phyloP scores from a whole-genome alignment of 2,888 invertebrate species.

The Frankliniella fusca region DNA sequence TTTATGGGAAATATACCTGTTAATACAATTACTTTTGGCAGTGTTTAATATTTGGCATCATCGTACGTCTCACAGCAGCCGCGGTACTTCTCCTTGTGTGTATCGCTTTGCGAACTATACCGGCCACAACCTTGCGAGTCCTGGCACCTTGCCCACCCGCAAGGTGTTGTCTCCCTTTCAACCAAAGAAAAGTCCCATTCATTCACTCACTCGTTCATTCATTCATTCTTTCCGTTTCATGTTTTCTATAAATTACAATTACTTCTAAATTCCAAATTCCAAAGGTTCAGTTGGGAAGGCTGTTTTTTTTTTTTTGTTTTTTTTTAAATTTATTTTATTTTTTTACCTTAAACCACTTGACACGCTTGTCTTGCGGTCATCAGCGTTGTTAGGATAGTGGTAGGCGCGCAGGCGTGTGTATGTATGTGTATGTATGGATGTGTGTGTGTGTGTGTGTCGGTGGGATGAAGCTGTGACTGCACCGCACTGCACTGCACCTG shows the following conservation, averaged over 20 bases:
- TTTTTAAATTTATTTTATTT: too few relatives aligned
- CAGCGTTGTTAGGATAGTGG: not conserved
- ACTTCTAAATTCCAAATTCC: too few relatives aligned
- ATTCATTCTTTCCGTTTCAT: too few relatives aligned
- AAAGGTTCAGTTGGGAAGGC: too few relatives aligned
- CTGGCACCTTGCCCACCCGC: constrained; percentile 56
- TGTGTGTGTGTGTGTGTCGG: not conserved
- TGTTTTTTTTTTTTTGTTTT: too few relatives aligned
- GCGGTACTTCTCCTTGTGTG: constrained; percentile 54
- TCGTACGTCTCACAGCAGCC: constrained; percentile 51
- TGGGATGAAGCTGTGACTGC: not conserved
- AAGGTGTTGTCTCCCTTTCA: too few relatives aligned
- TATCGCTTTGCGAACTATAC: constrained; percentile 63
- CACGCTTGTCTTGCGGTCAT: too few relatives aligned
- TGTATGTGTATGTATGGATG: not conserved
- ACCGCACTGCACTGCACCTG: not conserved
- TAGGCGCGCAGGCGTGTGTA: not conserved
- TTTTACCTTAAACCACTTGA: too few relatives aligned
- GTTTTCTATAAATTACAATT: too few relatives aligned
- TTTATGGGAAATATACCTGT: too few relatives aligned
- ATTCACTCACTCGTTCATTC: constrained; percentile 35
- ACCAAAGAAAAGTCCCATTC: constrained; percentile 51
- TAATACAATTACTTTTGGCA: too few relatives aligned
- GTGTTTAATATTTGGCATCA: too few relatives aligned
- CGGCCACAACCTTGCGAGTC: constrained; percentile 56